Evolutionary conservation across 2,797 vertebrate species (phyloP).

Genomic region (Dallia pectoralis): DNA sequence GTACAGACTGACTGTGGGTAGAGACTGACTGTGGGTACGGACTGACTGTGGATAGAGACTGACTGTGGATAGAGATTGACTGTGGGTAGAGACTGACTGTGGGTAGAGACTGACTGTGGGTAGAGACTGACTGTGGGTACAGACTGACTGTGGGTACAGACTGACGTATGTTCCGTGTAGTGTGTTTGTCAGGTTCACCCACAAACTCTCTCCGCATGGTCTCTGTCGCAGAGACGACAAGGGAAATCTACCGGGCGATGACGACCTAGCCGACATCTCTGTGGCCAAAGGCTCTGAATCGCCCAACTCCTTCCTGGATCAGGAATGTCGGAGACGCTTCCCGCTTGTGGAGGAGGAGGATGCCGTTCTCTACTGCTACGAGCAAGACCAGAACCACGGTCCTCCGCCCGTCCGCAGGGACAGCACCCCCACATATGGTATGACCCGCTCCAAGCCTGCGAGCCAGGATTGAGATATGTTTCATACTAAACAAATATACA

Average conservation of each 20-base stretch:
- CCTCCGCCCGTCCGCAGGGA: conserved; percentile 87
- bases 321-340: conserved; percentile 90
- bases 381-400: conserved; percentile 93
- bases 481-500: no score
- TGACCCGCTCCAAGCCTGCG: neutral
- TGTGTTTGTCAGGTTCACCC: neutral
- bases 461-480: neutral
- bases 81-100: no score
- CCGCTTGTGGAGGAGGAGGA: conserved; percentile 96
- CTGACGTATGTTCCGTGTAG: no score
- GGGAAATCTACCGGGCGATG: conserved; percentile 80
- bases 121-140: no score
- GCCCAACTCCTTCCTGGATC: conserved; percentile 97
- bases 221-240: conserved; percentile 84
- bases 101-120: no score
- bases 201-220: neutral
- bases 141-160: no score
- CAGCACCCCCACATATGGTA: conserved; percentile 95
- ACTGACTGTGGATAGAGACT: no score
- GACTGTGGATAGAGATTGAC: no score
- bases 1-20: neutral
- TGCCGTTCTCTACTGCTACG: conserved; percentile 93
- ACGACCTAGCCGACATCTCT: conserved; percentile 84
- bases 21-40: neutral
- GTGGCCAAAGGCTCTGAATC: conserved; percentile 93